phyloP scores from a whole-genome alignment of 2,113 vertebrate species.

The Phrynocephalus versicolor region DNA sequence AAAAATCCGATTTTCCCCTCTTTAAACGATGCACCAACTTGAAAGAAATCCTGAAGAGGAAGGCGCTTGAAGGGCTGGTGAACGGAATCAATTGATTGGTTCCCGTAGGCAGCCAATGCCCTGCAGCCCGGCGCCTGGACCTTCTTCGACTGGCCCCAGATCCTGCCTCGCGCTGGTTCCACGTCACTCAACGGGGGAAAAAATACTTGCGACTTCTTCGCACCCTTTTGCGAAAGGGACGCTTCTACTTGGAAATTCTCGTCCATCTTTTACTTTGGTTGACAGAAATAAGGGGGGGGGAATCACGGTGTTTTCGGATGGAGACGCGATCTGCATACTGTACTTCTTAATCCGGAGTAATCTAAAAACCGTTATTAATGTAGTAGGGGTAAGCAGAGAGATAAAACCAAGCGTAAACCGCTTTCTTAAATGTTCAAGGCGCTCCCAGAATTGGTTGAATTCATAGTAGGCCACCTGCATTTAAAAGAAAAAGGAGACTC shows the following conservation, averaged over 20 bases:
- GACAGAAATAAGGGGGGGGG: neutral
- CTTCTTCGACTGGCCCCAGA: neutral
- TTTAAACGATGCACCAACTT: no score
- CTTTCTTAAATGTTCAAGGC: neutral
- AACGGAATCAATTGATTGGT: neutral
- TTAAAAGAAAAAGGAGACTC: conserved; percentile 22
- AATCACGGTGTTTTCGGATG: no score
- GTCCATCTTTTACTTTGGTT: neutral
- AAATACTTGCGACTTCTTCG: neutral
- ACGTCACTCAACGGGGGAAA: neutral
- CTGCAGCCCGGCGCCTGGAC: neutral
- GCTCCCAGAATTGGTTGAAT: neutral
- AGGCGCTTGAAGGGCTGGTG: neutral
- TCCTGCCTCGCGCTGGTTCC: neutral
- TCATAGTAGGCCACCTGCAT: neutral
- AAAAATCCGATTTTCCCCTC: no score
- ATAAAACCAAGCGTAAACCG: neutral
- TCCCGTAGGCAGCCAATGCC: neutral
- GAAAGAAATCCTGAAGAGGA: neutral
- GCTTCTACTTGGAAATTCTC: neutral
- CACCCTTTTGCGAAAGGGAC: neutral
- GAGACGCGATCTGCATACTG: neutral
- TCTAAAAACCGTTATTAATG: fast-evolving
- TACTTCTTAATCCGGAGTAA: neutral
- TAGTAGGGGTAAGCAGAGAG: neutral